Percentiles rank a stretch among this genome's conserved stretches.
Conservation (phyloP, 1,140 invertebrate genomes). For the Schlechtendalia chinensis region DNA sequence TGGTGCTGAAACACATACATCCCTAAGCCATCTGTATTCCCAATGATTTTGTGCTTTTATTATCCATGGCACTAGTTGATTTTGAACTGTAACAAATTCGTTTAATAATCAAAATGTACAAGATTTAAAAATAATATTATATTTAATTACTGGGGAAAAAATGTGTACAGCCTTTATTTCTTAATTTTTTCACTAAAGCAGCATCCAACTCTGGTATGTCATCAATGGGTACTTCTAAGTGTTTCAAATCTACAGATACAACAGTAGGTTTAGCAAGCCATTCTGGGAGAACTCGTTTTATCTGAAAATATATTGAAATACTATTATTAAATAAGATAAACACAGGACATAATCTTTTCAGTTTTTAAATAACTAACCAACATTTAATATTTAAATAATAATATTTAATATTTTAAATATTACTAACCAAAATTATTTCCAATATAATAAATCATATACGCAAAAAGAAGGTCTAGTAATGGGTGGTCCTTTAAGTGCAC, state of each 20-base stretch:
- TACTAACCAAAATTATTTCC: too few species aligned
- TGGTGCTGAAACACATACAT: constrained; percentile 95
- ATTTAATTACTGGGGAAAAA: constrained; percentile 67
- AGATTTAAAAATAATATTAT: neutral
- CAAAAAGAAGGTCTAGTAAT: too few species aligned
- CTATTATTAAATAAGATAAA: too few species aligned
- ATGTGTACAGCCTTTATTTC: constrained; percentile 68
- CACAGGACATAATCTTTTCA: too few species aligned
- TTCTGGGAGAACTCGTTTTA: constrained; percentile 65
- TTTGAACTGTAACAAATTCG: constrained; percentile 71
- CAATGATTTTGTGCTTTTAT: constrained; percentile 60
- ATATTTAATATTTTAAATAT: too few species aligned
- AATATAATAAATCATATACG: too few species aligned
- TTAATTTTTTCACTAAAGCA: constrained; percentile 65
- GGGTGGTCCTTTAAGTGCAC: too few species aligned
- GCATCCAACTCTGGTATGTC: constrained; percentile 64
- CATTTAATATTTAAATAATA: too few species aligned
- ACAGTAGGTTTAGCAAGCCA: constrained; percentile 82
- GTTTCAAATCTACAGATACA: constrained; percentile 70
- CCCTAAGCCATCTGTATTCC: constrained; percentile 69
- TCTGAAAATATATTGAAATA: constrained; percentile 19
- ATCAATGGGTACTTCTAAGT: constrained; percentile 62
- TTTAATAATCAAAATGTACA: neutral
- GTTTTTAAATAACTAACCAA: too few species aligned
- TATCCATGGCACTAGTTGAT: constrained; percentile 77